phyloP scores from a whole-genome alignment of 2,113 vertebrate genomes.

The Saiga tatarica region DNA sequence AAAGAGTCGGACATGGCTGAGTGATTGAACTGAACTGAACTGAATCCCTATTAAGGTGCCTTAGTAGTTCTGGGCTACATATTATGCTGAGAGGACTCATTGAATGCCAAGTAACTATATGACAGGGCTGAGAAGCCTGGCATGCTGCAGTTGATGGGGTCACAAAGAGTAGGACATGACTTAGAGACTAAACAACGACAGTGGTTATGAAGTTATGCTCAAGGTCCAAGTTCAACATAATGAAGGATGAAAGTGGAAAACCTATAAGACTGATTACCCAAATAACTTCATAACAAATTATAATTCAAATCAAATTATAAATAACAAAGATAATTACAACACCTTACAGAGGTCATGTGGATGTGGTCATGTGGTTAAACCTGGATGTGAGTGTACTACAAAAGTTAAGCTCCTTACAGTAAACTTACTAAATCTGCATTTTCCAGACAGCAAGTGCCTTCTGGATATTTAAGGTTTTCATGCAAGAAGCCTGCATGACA shows the following conservation, averaged over 20 bases:
- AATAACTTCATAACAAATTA: not conserved
- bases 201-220: not conserved
- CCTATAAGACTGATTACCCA: not conserved
- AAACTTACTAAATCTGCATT: not conserved
- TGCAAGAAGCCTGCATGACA: not conserved
- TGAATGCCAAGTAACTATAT: not conserved
- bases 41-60: not conserved
- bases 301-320: conserved; percentile 18
- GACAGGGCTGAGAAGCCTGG: not conserved
- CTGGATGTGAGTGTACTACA: not conserved
- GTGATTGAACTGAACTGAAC: too few species aligned
- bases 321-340: not conserved
- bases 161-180: not conserved
- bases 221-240: not conserved
- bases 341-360: not conserved
- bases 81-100: not conserved
- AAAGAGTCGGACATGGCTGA: too few species aligned
- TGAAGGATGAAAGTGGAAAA: not conserved
- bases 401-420: not conserved
- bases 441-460: not conserved
- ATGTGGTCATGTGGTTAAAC: not conserved
- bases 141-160: not conserved
- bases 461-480: not conserved
- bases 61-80: not conserved
- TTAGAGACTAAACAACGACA: not conserved